Base-by-base conservation (phyloP, 1,140 invertebrate species). In the Yoshiicerus persimilis region DNA sequence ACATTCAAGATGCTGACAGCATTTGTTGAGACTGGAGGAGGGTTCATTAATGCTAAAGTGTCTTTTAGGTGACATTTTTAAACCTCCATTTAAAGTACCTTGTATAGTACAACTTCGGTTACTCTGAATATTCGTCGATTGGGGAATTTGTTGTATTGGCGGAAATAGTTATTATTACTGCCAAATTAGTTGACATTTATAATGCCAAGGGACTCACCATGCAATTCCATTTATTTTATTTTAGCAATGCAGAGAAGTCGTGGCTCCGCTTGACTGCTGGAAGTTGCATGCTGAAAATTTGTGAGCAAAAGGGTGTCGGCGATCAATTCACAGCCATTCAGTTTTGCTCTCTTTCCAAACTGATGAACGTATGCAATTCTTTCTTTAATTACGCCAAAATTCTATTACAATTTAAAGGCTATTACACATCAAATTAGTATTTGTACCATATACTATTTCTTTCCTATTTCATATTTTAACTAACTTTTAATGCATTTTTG, bases 261-360 rank as follows among this genome's bases (percentile, higher is more conserved):
- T 97, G 98, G 95, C 92, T 99, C 38, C 94, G 98, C 87, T 93
- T 99, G 6, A 95, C 96, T 25, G 98, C 98, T 36, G 98, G 97
- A 32, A 97, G 96, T 92, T 97, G 97, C 20, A 98, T 99, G 96
- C 92, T 99, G 30, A 99, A 99, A 93, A 96, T 99, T 56, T 98
- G 97, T 92, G 97, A 99, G 92, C 97, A 98, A 92, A 98, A 98
- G 92, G 97, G 96, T 87, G 98, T 98, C 70, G 97, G 97, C 23
- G 98, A 99, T 93, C 96, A 98, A 91, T 97, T 97, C 91, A 97
- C 96, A 11, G 95, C 96, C 1, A 97, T 98, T 91, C 98, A 99
- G 93, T 99, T 98, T 93, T 98, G 98, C 92, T 97, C 97, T 91
- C 93, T 99, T 20, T 97, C 98, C 0, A 95, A 96, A 91, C 94